These are phyloP conservation scores for Dastarcus helophoroides DNA, from an alignment of 2,888 invertebrate species.

Conservation along the genomic window DNA sequence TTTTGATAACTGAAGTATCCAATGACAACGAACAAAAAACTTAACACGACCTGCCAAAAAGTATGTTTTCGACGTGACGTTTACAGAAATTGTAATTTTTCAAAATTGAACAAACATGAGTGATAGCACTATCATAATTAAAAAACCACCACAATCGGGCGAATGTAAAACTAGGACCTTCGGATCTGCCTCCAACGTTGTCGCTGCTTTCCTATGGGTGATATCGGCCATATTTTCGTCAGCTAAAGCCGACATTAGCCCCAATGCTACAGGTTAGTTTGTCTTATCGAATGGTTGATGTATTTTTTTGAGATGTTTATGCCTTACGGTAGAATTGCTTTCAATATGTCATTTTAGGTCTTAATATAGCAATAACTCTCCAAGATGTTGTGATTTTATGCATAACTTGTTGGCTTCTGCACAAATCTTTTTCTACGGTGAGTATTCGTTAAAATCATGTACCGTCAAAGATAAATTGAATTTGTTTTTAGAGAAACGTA, in stretches of 20 bases:
- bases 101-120: constrained; percentile 22
- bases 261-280: constrained; percentile 25
- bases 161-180: constrained; percentile 8
- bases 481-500: constrained; percentile 18
- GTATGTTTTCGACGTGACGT: too few relatives aligned
- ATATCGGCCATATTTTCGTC: constrained; percentile 26
- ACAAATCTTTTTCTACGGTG: constrained; percentile 24
- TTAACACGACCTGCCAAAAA: too few relatives aligned
- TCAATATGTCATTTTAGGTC: constrained; percentile 18
- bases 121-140: constrained; percentile 24
- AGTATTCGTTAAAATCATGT: constrained; percentile 4
- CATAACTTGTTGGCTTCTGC: constrained; percentile 25
- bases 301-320: constrained; percentile 2
- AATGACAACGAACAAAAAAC: too few relatives aligned
- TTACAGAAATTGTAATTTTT: too few relatives aligned
- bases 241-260: constrained; percentile 23
- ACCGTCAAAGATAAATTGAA: too few relatives aligned
- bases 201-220: constrained; percentile 24
- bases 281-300: constrained; percentile 2
- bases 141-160: constrained; percentile 14
- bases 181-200: constrained; percentile 12
- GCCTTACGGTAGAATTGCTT: neutral
- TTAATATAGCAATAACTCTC: constrained; percentile 24
- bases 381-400: constrained; percentile 25
- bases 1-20: too few relatives aligned